A percentile compares a stretch with the other conserved stretches of the same genome.
These are phyloP conservation scores for Temnopleurus reevesii DNA, from an alignment of 53 echinoderm and acorn worm species.

Conservation along the genomic window DNA sequence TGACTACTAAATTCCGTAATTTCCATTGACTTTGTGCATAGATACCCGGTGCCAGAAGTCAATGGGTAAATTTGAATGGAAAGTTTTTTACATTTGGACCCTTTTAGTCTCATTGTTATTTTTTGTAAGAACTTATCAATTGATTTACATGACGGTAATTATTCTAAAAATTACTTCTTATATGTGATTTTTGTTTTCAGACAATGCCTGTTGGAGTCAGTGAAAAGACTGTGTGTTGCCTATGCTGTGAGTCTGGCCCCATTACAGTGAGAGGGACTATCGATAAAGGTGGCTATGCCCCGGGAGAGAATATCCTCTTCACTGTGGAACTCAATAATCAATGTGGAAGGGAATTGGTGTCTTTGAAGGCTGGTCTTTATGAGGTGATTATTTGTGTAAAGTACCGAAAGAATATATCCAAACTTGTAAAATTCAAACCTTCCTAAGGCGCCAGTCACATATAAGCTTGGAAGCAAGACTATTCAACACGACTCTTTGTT, in stretches of 20 bases:
- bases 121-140: too few relatives aligned
- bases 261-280: constrained; percentile 34
- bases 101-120: too few relatives aligned
- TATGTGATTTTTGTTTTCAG: constrained; percentile 29
- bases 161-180: too few relatives aligned
- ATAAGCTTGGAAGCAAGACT: too few relatives aligned
- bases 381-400: too few relatives aligned
- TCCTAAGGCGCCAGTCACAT: too few relatives aligned
- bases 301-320: constrained; percentile 63
- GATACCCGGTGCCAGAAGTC: background rate
- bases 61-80: background rate
- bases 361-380: background rate
- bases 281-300: constrained; percentile 62
- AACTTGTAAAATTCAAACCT: too few relatives aligned
- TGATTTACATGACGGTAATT: too few relatives aligned
- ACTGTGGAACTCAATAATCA: constrained; percentile 55
- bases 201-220: background rate
- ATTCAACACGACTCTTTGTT: too few relatives aligned
- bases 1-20: background rate
- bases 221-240: constrained; percentile 67
- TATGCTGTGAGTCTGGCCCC: constrained; percentile 68
- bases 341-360: constrained; percentile 30
- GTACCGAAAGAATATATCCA: too few relatives aligned
- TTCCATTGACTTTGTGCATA: too few relatives aligned
- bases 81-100: too few relatives aligned